These are phyloP conservation scores for Drosophila diplacantha DNA, from an alignment of 2,888 invertebrate species.

Conservation along the genomic window DNA sequence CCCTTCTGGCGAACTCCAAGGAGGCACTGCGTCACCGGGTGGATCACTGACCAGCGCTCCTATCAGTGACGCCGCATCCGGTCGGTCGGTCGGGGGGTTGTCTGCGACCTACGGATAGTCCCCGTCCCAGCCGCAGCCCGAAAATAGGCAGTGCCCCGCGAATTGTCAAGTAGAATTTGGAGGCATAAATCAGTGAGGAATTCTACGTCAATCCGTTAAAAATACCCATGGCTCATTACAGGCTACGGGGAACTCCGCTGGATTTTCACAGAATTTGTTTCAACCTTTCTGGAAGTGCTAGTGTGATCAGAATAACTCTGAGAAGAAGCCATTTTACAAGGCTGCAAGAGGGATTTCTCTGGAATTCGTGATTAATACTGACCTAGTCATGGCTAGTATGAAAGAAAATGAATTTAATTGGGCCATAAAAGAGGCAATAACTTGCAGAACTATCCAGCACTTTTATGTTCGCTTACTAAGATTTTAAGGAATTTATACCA, in stretches of 20 bases:
- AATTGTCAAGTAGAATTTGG: not conserved
- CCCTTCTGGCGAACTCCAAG: constrained; percentile 12
- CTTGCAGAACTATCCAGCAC: no score
- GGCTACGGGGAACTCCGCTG: not conserved
- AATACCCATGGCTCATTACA: not conserved
- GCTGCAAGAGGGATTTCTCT: not conserved
- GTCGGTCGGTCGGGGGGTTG: not conserved
- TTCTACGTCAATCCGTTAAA: not conserved
- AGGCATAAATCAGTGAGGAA: not conserved
- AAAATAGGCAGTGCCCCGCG: not conserved
- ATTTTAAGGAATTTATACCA: no score
- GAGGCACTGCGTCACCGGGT: constrained; percentile 20
- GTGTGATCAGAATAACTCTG: not conserved
- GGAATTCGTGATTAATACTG: not conserved
- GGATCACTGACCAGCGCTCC: constrained; percentile 43
- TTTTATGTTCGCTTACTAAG: no score
- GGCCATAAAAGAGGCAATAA: no score
- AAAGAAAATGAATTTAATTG: no score
- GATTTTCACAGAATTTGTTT: not conserved
- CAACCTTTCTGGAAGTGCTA: not conserved
- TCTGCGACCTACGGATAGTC: not conserved
- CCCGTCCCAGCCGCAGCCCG: not conserved
- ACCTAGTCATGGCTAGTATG: no score
- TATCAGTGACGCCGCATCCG: constrained; percentile 51
- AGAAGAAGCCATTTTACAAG: not conserved